Evolutionary conservation across 2,888 invertebrate species (phyloP), one percentile per base, ranked within the genome.

Genomic region (Caenorhabditis sp.): DNA sequence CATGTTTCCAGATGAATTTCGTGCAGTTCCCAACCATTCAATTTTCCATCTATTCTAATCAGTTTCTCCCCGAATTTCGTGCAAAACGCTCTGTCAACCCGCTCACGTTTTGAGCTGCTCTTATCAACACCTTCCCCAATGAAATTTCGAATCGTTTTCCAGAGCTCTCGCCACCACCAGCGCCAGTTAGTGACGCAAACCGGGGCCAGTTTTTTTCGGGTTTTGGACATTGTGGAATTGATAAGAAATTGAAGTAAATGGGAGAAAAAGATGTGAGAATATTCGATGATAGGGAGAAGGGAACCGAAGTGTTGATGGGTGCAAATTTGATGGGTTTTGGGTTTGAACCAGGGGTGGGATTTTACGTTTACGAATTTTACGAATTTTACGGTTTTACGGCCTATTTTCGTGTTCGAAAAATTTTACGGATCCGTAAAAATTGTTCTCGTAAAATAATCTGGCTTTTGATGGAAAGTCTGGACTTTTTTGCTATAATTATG

Each of bases 71-170:
- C n/a, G n/a, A n/a, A 1, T 70, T 79, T 70, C 64, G 79, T 79
- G 79, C 79, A 79, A 70, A 79, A 79, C 44, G 70, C 54, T 69
- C 69, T 77, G 41, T 77, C 77, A 44, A 69, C 75, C 54, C 38
- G 64, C 70, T 79, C 79, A 79, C 79, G 79, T 79, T 72, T 79
- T 70, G 70, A 79, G 63, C 70, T 70, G 70, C 61, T 79, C 70
- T 59, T 47, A 49, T 58, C 68, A 47, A 7, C 66, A 47, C 38
- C 49, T 58, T 22, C 63, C 59, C 70, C 69, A 69, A 49, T 68
- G 68, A 76, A 76, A 28, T n/a, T n/a, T n/a, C n/a, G n/a, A 47
- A 68, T 49, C 44, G 28, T 59, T 49, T 54, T 49, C 51, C 31
- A 41, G 54, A 54, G 38, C 22, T 19, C 22, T 26, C 26, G 4